These are phyloP conservation scores for Limnodromus scolopaceus DNA, from an alignment of 2,797 vertebrate species.

Conservation along the genomic window DNA sequence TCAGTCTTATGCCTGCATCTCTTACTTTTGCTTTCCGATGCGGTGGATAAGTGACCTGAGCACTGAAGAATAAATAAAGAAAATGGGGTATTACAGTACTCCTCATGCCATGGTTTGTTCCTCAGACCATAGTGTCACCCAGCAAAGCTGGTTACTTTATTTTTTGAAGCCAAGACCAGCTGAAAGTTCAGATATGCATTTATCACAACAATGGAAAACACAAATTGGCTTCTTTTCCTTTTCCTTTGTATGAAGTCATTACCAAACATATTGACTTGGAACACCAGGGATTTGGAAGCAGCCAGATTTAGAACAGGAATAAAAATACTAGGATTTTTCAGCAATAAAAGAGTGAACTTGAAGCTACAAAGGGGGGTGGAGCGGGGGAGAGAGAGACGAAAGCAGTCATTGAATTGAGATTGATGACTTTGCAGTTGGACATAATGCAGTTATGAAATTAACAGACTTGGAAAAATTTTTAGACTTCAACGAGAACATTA, in stretches of 20 bases:
- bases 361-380: neutral
- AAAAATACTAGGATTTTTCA: conserved; percentile 78
- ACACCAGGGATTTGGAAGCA: conserved; percentile 75
- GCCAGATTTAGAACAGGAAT: conserved; percentile 75
- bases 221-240: conserved; percentile 69
- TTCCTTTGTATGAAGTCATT: conserved; percentile 80
- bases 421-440: conserved; percentile 44
- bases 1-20: neutral
- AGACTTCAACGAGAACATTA: neutral
- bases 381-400: conserved; percentile 39
- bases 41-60: neutral
- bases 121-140: neutral
- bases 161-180: conserved; percentile 60
- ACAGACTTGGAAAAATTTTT: conserved; percentile 4
- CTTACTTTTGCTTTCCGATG: neutral
- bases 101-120: neutral
- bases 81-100: neutral
- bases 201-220: conserved; percentile 76
- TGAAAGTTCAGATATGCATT: conserved; percentile 75
- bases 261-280: conserved; percentile 80
- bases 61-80: neutral
- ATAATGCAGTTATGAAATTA: conserved; percentile 22
- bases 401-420: conserved; percentile 43
- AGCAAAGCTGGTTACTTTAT: neutral
- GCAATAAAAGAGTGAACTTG: conserved; percentile 73